Evolutionary conservation across 2,888 invertebrate genomes (phyloP).

Genomic region (Petrolisthes cinctipes): DNA sequence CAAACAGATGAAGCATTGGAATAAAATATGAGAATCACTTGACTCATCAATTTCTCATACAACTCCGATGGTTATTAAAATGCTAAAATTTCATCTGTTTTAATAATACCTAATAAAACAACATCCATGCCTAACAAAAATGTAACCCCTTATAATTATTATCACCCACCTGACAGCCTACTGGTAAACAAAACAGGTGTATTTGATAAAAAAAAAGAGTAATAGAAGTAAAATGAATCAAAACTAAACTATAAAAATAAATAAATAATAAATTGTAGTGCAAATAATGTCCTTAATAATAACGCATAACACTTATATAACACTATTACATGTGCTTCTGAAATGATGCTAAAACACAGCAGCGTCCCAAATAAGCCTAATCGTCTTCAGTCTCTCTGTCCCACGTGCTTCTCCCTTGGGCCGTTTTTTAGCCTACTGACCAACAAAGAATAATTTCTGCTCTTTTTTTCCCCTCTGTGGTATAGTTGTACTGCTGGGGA

Average conservation of each 20-base stretch:
- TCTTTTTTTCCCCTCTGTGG: neutral
- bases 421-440: neutral
- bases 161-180: neutral
- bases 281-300: neutral
- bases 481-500: too few species aligned
- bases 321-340: neutral
- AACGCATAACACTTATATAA: neutral
- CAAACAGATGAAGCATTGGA: conserved; percentile 48
- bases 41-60: too few species aligned
- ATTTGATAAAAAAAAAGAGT: neutral
- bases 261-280: neutral
- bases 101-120: too few species aligned
- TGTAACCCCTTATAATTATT: too few species aligned
- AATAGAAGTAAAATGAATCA: neutral
- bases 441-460: neutral
- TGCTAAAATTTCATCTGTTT: too few species aligned
- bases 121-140: too few species aligned
- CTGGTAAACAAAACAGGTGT: conserved; percentile 5
- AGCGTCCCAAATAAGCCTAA: conserved; percentile 2
- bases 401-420: conserved; percentile 1
- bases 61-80: too few species aligned
- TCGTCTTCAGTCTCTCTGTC: neutral
- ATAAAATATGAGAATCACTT: neutral
- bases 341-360: neutral
- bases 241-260: neutral